Evolutionary conservation across 2,113 vertebrate species (phyloP), one percentile per base, ranked within the genome.

Genomic region (Columba janthina): DNA sequence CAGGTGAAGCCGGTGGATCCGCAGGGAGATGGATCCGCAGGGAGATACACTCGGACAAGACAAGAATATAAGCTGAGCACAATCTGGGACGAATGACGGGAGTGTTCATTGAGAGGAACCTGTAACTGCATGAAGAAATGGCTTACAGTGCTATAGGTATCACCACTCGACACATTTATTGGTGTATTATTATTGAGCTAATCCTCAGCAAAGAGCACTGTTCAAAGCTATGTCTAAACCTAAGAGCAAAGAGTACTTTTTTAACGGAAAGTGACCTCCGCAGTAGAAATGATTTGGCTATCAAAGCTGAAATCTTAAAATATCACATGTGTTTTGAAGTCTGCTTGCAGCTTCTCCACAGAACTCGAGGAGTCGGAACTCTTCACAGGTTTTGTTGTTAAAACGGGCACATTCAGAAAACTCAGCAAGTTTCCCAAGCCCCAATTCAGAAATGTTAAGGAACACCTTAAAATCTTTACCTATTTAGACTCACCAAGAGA

Each of bases 281-380:
- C 71, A 80, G 88, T 92, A 90, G 86, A 89, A 94, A 93, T 76
- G 54, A 81, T 65, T 65, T 64, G 89, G 62, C 87, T 93, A 90
- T 53, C 60, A 53, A 75, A 94, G 92, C 90, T 84, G 90, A 96
- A 93, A 96, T 87, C 90, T 70, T 69, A 94, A 96, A 88, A 53
- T 72, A 90, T 57, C 85, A 60, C 58, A 53, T 70, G 78, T 88
- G 88, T 94, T 94, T 95, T 87, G 89, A 96, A 96, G 95, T 95
- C 90, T 96, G 96, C 93, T 96, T 97, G 96, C 92, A 90, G 95
- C 77, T 95, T 88, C 73, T 90, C 93, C 86, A 90, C 70, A 91
- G 94, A 95, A 94, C 90, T 85, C 1, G 3, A 93, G 90, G 83
- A 95, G 69, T 88, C 83, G 19, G 70, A 90, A 87, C 80, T 92